Evolutionary conservation across 2,888 invertebrate species (phyloP).

Genomic region (Drosophila histrio): DNA sequence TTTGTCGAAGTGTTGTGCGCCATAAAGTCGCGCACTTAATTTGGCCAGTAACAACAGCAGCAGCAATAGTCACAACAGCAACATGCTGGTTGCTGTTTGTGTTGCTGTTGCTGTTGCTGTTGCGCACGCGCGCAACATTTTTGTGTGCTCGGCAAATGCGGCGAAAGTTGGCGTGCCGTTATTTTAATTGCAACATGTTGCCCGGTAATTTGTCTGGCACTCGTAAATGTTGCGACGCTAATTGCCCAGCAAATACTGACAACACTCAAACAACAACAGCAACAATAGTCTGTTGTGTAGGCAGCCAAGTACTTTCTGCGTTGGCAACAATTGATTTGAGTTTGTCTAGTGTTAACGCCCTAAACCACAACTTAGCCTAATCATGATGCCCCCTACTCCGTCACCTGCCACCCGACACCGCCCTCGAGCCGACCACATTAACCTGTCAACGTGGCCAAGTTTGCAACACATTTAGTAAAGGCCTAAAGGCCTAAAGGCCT

Average conservation of each 20-base stretch:
- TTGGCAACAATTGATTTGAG: slow-evolving; percentile 56
- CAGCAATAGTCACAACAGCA: slow-evolving; percentile 22
- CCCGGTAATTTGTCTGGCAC: slow-evolving; percentile 75
- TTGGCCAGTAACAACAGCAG: slow-evolving; percentile 56
- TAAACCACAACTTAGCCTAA: slow-evolving; percentile 48
- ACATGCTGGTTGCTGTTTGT: slow-evolving; percentile 36
- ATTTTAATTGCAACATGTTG: slow-evolving; percentile 78
- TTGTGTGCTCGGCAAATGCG: slow-evolving; percentile 61
- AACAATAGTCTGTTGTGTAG: slow-evolving; percentile 17
- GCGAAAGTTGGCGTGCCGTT: slow-evolving; percentile 77
- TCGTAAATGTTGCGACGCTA: slow-evolving; percentile 75
- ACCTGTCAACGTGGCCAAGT: slow-evolving; percentile 75
- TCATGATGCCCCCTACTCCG: slow-evolving; percentile 12
- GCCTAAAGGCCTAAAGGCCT: slow-evolving; percentile 52
- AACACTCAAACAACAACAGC: slow-evolving; percentile 21
- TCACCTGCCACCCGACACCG: slow-evolving; percentile 13
- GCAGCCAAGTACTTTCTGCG: slow-evolving; percentile 1
- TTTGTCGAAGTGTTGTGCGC: slow-evolving; percentile 73
- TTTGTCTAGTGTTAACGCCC: slow-evolving; percentile 62
- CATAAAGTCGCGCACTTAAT: slow-evolving; percentile 66
- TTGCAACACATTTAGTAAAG: slow-evolving; percentile 71
- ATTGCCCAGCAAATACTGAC: slow-evolving; percentile 55
- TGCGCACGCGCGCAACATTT: slow-evolving; percentile 72
- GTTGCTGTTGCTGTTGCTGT: no score
- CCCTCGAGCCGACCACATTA: slow-evolving; percentile 47